Evolutionary conservation across 2,888 invertebrate genomes (phyloP).

Genomic region (Amorpha juglandis): DNA sequence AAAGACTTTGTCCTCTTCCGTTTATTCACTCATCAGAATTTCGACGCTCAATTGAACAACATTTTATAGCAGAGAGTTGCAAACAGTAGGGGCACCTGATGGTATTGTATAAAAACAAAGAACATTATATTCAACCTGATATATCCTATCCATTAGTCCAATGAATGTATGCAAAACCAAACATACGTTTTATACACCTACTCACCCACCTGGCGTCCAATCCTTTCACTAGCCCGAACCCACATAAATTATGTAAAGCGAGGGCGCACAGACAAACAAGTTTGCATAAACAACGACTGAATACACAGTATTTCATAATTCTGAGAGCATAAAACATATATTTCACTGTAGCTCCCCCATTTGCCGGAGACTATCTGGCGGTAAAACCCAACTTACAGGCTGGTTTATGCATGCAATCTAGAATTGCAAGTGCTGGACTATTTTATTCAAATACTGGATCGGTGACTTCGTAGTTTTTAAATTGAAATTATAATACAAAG

Average conservation of each 20-base stretch:
- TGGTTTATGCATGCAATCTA: slow-evolving; percentile 12
- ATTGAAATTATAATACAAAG: background rate
- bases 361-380: slow-evolving; percentile 2
- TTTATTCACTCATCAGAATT: too few species aligned
- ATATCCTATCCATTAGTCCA: background rate
- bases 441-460: background rate
- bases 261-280: slow-evolving; percentile 35
- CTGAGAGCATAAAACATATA: slow-evolving; percentile 17
- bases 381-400: background rate
- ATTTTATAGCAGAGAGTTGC: too few species aligned
- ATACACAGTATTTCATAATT: slow-evolving; percentile 16
- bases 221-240: slow-evolving; percentile 31
- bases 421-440: slow-evolving; percentile 3
- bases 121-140: too few species aligned
- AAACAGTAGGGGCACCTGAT: too few species aligned
- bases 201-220: slow-evolving; percentile 31
- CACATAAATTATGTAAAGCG: slow-evolving; percentile 53
- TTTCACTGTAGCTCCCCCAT: background rate
- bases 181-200: slow-evolving; percentile 35
- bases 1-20: too few species aligned
- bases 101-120: too few species aligned
- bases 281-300: slow-evolving; percentile 33
- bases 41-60: too few species aligned
- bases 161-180: background rate
- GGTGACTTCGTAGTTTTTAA: background rate